phyloP scores from a whole-genome alignment of 1,140 invertebrate genomes.

The Chrysomallon squamiferum region DNA sequence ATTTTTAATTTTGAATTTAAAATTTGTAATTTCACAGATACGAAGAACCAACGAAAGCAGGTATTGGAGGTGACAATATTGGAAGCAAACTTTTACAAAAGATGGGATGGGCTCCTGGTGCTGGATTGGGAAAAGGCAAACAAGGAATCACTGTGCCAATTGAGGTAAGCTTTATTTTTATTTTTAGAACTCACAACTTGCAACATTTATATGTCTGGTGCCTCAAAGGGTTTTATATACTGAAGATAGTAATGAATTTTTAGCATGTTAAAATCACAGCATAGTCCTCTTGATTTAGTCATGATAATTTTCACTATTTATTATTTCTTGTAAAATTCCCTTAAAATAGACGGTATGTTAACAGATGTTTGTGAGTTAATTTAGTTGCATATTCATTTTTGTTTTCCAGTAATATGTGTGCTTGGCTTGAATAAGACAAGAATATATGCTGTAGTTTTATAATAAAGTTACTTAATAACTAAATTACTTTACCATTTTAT shows the following conservation, averaged over 20 bases:
- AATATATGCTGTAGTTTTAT: too few species aligned
- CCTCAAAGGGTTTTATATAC: background rate
- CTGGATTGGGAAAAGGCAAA: constrained; percentile 90
- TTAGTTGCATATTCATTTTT: too few species aligned
- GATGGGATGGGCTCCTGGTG: constrained; percentile 98
- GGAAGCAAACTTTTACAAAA: constrained; percentile 94
- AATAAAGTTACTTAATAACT: too few species aligned
- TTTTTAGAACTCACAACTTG: background rate
- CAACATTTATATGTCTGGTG: background rate
- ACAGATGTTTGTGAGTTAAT: too few species aligned
- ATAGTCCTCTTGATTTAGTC: background rate
- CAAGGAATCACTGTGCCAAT: constrained; percentile 94
- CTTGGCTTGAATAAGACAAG: too few species aligned
- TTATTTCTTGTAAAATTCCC: background rate
- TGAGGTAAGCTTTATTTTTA: constrained; percentile 69
- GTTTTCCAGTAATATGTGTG: too few species aligned
- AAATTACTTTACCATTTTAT: too few species aligned
- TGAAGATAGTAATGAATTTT: background rate
- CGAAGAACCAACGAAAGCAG: constrained; percentile 61
- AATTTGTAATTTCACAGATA: constrained; percentile 39
- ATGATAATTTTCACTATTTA: background rate
- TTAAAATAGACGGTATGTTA: background rate
- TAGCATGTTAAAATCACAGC: background rate
- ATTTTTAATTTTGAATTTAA: background rate
- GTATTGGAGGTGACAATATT: constrained; percentile 86